These are phyloP conservation scores for Ctenopoma multispine DNA, from an alignment of 2,797 vertebrate species.

Conservation along the genomic window DNA sequence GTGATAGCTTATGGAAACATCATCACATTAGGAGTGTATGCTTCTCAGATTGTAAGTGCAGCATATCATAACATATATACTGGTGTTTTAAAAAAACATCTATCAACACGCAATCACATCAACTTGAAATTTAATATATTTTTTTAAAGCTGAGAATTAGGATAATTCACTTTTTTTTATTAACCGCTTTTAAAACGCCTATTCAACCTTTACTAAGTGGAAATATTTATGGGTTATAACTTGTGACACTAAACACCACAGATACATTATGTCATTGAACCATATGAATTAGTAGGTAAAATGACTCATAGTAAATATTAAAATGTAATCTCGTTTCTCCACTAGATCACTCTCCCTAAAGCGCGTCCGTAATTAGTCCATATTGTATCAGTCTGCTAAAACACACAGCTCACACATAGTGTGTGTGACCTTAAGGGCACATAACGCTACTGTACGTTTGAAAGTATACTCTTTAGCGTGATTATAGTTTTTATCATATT, in stretches of 20 bases:
- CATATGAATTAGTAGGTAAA: conserved; percentile 37
- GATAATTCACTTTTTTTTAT: too few species aligned
- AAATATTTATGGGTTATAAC: conserved; percentile 30
- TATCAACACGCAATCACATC: too few species aligned
- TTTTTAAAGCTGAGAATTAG: too few species aligned
- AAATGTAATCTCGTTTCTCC: conserved; percentile 32
- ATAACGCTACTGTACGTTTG: neutral
- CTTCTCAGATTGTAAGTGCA: neutral
- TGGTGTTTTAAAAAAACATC: neutral
- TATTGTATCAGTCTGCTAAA: conserved; percentile 48
- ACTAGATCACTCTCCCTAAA: conserved; percentile 5
- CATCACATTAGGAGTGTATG: too few species aligned
- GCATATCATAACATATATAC: neutral
- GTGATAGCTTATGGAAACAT: conserved; percentile 1
- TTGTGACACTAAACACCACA: conserved; percentile 34
- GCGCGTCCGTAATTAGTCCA: conserved; percentile 50
- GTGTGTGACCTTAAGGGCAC: conserved; percentile 5
- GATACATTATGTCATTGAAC: conserved; percentile 53
- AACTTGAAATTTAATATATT: too few species aligned
- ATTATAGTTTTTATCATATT: too few species aligned
- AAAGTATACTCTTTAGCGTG: neutral
- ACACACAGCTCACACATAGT: conserved; percentile 17
- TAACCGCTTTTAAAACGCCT: too few species aligned
- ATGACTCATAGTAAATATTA: conserved; percentile 50
- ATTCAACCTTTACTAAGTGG: too few species aligned